A percentile compares a stretch with the other conserved stretches of the same genome.
These are phyloP conservation scores for Phainopepla nitens DNA, from an alignment of 2,113 vertebrate species.

Conservation along the genomic window DNA sequence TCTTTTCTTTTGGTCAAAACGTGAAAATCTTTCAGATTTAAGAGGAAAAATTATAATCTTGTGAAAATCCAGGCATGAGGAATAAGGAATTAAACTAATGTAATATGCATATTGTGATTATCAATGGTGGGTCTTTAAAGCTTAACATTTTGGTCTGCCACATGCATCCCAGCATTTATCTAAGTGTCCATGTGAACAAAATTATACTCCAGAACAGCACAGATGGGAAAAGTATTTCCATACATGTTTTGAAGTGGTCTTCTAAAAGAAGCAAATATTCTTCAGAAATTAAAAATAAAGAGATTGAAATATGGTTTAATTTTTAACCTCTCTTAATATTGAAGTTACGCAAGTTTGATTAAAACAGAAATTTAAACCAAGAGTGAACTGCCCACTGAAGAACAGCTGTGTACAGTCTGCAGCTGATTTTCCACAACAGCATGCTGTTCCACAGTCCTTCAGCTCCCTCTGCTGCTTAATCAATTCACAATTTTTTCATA, in stretches of 20 bases:
- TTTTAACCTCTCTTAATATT: constrained; percentile 53
- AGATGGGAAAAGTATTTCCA: neutral
- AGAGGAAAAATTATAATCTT: neutral
- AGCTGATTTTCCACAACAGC: neutral
- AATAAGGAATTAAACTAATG: neutral
- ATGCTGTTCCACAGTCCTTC: neutral
- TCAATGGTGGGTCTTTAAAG: neutral
- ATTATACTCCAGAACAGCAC: neutral
- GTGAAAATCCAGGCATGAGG: neutral
- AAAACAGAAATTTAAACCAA: constrained; percentile 63
- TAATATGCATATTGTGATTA: neutral
- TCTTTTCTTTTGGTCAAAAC: neutral
- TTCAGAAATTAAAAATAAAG: neutral
- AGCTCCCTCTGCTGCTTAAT: constrained; percentile 67
- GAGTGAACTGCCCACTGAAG: neutral
- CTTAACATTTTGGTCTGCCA: neutral
- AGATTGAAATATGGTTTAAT: neutral
- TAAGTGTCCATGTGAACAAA: neutral
- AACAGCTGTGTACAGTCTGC: neutral
- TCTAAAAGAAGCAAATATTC: constrained; percentile 7
- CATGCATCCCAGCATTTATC: neutral
- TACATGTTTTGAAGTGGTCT: neutral
- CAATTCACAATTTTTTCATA: neutral
- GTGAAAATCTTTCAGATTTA: neutral
- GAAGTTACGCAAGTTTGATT: constrained; percentile 43